Percentiles rank a stretch among this genome's conserved stretches.
Evolutionary conservation across 2,113 vertebrate species (phyloP).

Genomic region (Oenanthe oenanthe): DNA sequence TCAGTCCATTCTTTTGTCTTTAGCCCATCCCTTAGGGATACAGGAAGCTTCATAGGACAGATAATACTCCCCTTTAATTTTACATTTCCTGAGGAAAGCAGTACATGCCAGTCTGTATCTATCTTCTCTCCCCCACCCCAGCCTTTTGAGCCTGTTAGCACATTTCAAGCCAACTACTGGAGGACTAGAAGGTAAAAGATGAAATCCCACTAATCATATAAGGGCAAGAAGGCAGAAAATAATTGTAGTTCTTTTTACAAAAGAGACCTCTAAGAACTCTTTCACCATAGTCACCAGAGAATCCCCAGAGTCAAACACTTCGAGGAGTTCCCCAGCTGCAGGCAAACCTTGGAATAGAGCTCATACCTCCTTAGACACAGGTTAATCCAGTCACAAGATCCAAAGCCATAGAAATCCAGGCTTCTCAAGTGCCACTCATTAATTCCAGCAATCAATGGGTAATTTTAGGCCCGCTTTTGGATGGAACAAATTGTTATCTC

Average conservation of each 20-base stretch:
- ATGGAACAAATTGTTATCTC: background rate
- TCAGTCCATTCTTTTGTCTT: background rate
- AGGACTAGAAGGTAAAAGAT: background rate
- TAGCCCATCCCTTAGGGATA: background rate
- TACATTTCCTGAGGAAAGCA: background rate
- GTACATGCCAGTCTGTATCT: background rate
- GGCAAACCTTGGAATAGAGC: background rate
- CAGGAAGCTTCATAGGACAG: background rate
- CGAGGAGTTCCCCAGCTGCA: background rate
- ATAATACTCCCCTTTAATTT: background rate
- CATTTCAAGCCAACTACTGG: background rate
- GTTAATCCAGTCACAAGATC: background rate
- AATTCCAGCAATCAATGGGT: background rate
- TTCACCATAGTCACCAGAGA: background rate
- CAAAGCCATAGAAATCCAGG: background rate
- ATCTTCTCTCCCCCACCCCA: background rate
- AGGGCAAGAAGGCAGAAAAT: background rate
- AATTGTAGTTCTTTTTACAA: background rate
- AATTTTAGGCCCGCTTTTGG: background rate
- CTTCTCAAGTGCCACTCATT: background rate
- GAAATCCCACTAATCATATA: background rate
- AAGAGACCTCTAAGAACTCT: background rate
- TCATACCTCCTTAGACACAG: background rate
- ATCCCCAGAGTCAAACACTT: background rate
- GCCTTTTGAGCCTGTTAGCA: background rate